phyloP scores from a whole-genome alignment of 2,888 invertebrate species.

The Pammene fasciana region DNA sequence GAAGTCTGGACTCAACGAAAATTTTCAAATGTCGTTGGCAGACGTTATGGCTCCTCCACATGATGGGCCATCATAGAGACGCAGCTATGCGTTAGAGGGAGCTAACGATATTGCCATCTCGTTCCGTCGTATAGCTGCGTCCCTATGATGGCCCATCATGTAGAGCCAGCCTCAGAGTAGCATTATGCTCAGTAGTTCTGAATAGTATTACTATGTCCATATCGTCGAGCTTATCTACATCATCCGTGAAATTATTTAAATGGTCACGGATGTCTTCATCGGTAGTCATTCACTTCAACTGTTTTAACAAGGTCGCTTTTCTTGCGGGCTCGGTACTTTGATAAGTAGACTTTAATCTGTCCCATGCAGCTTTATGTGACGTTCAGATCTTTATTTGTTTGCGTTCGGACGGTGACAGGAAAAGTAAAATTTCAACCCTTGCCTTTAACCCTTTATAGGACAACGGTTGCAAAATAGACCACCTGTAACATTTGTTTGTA shows the following conservation, averaged over 20 bases:
- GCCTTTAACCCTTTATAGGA: neutral
- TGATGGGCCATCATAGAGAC: too few species aligned
- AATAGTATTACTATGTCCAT: neutral
- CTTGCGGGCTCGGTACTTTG: neutral
- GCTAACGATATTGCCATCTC: too few species aligned
- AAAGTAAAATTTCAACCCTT: slow-evolving; percentile 1
- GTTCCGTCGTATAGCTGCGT: too few species aligned
- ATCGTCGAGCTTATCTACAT: neutral
- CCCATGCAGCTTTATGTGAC: slow-evolving; percentile 1
- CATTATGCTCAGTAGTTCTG: neutral
- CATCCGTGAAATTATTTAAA: too few species aligned
- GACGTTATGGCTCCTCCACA: too few species aligned
- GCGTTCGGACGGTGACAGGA: slow-evolving; percentile 4
- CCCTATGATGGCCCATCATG: too few species aligned
- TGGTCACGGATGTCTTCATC: too few species aligned
- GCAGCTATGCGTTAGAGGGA: too few species aligned
- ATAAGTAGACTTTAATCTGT: neutral
- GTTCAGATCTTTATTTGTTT: slow-evolving; percentile 1
- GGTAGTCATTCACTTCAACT: too few species aligned
- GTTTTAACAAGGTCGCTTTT: too few species aligned
- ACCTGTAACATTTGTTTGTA: too few species aligned
- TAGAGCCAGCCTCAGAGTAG: neutral
- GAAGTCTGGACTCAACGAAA: slow-evolving; percentile 2
- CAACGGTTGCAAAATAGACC: too few species aligned
- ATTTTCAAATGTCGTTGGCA: neutral